These are phyloP conservation scores for Scomberomorus guttatus DNA, from an alignment of 2,797 vertebrate genomes.

Conservation along the genomic window DNA sequence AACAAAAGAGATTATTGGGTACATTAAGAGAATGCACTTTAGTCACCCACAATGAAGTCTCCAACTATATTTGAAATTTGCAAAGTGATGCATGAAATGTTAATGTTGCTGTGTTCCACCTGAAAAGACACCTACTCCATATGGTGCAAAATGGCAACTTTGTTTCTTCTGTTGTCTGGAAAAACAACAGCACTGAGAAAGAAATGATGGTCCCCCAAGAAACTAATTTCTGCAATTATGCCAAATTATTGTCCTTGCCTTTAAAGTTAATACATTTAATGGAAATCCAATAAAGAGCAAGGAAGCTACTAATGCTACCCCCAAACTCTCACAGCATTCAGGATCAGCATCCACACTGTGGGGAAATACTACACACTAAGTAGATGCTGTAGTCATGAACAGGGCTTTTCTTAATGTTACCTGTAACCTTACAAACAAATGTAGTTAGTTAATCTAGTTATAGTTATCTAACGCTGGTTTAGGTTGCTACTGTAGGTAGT, in stretches of 20 bases:
- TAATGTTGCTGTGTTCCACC: background rate
- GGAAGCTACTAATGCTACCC: no score
- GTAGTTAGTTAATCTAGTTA: no score
- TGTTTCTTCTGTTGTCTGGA: constrained; percentile 7
- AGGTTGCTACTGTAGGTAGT: no score
- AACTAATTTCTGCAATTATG: background rate
- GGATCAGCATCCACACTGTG: no score
- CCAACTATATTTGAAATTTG: constrained; percentile 31
- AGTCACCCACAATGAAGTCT: background rate
- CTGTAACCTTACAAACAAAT: no score
- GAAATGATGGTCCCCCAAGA: background rate
- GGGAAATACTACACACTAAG: no score
- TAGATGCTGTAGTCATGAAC: no score
- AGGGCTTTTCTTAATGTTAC: no score
- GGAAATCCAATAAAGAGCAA: background rate
- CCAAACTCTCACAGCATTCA: no score
- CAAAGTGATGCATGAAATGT: constrained; percentile 15
- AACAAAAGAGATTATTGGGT: background rate
- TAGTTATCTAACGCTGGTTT: no score
- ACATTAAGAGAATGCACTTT: constrained; percentile 14
- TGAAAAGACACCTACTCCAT: constrained; percentile 11
- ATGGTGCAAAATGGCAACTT: background rate
- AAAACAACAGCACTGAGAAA: background rate
- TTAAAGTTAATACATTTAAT: constrained; percentile 9
- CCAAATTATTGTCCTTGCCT: constrained; percentile 6